Evolutionary conservation across 1,140 invertebrate genomes (phyloP), one percentile per base, ranked within the genome.

Genomic region (Gryon sp.): DNA sequence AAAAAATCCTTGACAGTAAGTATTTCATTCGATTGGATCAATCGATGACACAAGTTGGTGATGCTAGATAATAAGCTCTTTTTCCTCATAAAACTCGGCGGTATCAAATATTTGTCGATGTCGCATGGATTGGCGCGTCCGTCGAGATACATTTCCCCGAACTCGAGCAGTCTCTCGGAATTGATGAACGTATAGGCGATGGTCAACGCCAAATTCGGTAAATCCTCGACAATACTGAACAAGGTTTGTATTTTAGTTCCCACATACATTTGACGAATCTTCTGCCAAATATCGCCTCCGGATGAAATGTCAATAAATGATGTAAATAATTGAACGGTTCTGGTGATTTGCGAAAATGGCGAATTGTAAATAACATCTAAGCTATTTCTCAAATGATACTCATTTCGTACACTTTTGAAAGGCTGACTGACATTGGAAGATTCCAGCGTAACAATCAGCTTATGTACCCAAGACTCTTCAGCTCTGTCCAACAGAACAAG

Each of bases 281-380:
- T 87, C 14, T 82, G 80, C 86, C 86, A 88, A 24, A 75, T 38
- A 36, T 88, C 86, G 0, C 84, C 85, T 5, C 86, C 86, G 0
- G 68, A 69, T 0, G 74, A 40, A 2, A 87, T 7, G 16, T 87
- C 78, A 1, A 73, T 2, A 16, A 83, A 20, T 0, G 57, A 50
- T 11, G 82, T 76, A 2, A 76, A 9, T 1, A 85, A 26, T 15
- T 84, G 82, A 3, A 79, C 30, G 0, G 50, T 18, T 41, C 76
- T 72, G 6, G 19, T 72, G 38, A 70, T 66, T 40, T 72, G 57
- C 1, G 36, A 14, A 12, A 70, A 74, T 6, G 66, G 18, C 16
- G 18, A 9, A 2, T 62, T 18, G 7, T 53, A 15, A 8, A 16
- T 14, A 11, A 20, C 1, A 6, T 14, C 34, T 7, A 72, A 26